phyloP scores from a whole-genome alignment of 2,797 vertebrate genomes.

The Oophaga sylvatica region DNA sequence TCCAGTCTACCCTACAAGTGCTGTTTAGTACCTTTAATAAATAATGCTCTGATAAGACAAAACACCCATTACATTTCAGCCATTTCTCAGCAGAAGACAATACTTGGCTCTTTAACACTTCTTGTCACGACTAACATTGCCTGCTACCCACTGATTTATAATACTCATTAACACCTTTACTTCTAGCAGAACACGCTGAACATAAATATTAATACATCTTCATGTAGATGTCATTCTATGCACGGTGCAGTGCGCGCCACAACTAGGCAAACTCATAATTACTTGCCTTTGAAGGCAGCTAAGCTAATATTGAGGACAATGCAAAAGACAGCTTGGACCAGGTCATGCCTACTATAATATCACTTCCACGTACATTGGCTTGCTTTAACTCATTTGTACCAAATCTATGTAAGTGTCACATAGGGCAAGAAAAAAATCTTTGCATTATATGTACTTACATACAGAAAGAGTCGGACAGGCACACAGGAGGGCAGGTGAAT shows the following conservation, averaged over 20 bases:
- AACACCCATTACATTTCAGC: constrained; percentile 36
- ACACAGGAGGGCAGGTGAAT: too few relatives aligned
- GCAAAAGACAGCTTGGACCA: background rate
- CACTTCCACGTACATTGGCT: background rate
- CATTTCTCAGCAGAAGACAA: constrained; percentile 32
- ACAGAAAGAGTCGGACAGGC: too few relatives aligned
- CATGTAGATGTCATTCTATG: constrained; percentile 15
- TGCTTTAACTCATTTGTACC: background rate
- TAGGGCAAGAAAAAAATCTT: background rate
- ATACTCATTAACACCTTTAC: constrained; percentile 54
- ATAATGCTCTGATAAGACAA: constrained; percentile 18
- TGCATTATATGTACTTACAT: background rate
- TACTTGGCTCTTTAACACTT: constrained; percentile 45
- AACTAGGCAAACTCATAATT: constrained; percentile 22
- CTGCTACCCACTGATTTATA: constrained; percentile 48
- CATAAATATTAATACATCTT: constrained; percentile 52
- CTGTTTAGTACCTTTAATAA: background rate
- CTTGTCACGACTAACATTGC: constrained; percentile 48
- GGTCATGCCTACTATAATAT: background rate
- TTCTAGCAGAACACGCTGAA: constrained; percentile 25
- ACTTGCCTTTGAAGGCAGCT: constrained; percentile 35
- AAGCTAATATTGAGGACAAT: constrained; percentile 9
- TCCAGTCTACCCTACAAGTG: background rate
- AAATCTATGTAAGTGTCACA: background rate
- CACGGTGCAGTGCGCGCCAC: background rate